Base-by-base conservation (phyloP, 2,888 invertebrate genomes). In the Drosophila atripex region DNA sequence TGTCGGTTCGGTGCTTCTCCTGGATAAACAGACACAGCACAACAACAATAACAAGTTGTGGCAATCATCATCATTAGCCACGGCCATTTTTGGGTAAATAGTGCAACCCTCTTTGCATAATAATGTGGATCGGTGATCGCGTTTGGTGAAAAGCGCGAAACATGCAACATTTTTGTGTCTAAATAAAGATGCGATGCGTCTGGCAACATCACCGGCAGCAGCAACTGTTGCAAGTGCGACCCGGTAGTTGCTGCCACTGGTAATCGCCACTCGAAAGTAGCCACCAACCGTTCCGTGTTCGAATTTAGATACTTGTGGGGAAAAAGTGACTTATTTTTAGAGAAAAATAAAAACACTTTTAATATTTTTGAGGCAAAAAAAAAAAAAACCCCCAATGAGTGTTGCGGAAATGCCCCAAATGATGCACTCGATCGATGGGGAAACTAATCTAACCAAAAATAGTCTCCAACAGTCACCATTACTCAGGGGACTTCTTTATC, bases 61-160 rank as follows among this genome's bases (percentile, higher is more conserved):
- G 43, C 78, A 86, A 83, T 85, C 87, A 84, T 82, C 80, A 89
- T 90, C 90, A 90, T 90, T 90, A 89, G 90, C 86, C 78, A 80
- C 80, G 79, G 79, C 90, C 91, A 90, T 91, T 87, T 90, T 90
- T 90, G 90, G 90, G 88, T 89, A 90, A 90, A 88, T 90, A 91
- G 90, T 90, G 89, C 91, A 90, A 90, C 90, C 89, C 90, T 88
- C 90, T 90, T 91, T 91, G 91, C 91, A 90, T 90, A 90, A 90
- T 90, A 90, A 90, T 90, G 90, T 89, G 90, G 89, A 79, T 82
- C 80, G 77, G 68, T 69, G 43, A 72, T 72, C 87, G 73, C 76
- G 76, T 84, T 86, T 85, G 88, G 86, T 80, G 86, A 86, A 86
- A 86, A 80, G 83, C 76, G 66, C 82, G 82, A 82, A 86, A 76